Base-by-base conservation (phyloP, 2,113 vertebrate species). In the Centropus unirufus region DNA sequence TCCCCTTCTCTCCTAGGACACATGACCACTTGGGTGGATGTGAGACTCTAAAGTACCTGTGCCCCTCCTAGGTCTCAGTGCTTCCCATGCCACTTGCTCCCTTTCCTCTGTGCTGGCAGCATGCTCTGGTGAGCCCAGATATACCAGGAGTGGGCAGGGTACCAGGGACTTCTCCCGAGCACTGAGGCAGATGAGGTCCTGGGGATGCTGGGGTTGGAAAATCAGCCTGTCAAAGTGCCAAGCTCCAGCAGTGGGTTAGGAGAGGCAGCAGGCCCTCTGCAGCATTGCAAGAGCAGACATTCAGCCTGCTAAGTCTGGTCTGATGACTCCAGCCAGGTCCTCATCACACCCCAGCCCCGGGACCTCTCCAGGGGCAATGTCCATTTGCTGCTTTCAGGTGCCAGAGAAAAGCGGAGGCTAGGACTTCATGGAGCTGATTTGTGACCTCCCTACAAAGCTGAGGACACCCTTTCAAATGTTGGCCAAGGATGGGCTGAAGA, bases 281-380 rank as follows among this genome's bases (percentile, higher is more conserved):
- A 82, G 59, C 1, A 3, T 5, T 18, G 58, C 29, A 52, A 61
- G 52, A 73, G 23, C 1, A 2, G 57, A 58, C 54, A 44, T 29
- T 26, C 27, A 84, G 36, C n/a, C 80, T 30, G 24, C 21, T n/a
- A 63, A 68, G 40, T 21, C 67, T 61, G 26, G 17, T 42, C 34
- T 5, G 2, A 46, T 40, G 70, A 46, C 46, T 72, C 73, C 72
- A 91, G 77, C 39, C 67, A 84, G 9, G 11, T 73, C 10, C 16
- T 24, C 4, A 0, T 23, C 8, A 2, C 1, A 2, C 6, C 36
- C 6, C 52, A 51, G 52, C 21, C 22, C 46, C 0, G 0, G 14
- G 40, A 72, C 12, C 22, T 73, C 54, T 77, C 32, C 9, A 16
- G 32, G 22, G 19, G 2, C 55, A 66, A 5, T 11, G n/a, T 51